Evolutionary conservation across 2,797 vertebrate genomes (phyloP), one percentile per base, ranked within the genome.

Genomic region (Rhyacichthys aspro): DNA sequence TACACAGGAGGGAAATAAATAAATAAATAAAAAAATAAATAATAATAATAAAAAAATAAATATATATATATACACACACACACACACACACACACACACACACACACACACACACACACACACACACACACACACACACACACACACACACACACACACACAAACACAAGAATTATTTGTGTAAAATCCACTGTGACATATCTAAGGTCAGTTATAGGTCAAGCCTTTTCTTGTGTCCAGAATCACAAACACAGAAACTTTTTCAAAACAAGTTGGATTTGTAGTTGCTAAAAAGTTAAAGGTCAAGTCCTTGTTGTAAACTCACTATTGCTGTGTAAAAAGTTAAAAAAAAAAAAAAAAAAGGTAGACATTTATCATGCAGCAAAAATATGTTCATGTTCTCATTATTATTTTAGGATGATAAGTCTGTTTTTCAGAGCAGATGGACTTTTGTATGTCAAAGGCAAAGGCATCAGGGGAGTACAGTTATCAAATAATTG

Each of bases 401-500:
- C 12, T 1, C 54, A 55, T 43, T 45, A 43, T 43, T 43, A 7
- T 41, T 50, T 42, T 5, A 19, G 37, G 34, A 14, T 47, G 45
- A 61, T 47, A 47, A 60, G 18, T 56, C 16, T 18, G 43, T 33
- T 43, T 52, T 68, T 38, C 44, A 53, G 59, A 43, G 14, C 39
- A 49, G 47, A n/a, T 70, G 43, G 11, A 15, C 5, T 18, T 37
- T 11, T 47, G 3, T 52, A 43, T 19, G 47, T 62, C 39, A 59
- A 56, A 49, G 28, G 18, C 16, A 14, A n/a, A 4, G 14, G 44
- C 38, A 55, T 33, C 38, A 28, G 16, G 50, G 42, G 36, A 33
- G 1, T 32, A 28, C 16, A 0, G 9, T 49, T 57, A 45, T 70
- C 58, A 59, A 64, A 67, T 59, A 65, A 61, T 32, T 55, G 33